Conservation (phyloP, 2,113 vertebrate genomes). For the Gymnorhina tibicen region DNA sequence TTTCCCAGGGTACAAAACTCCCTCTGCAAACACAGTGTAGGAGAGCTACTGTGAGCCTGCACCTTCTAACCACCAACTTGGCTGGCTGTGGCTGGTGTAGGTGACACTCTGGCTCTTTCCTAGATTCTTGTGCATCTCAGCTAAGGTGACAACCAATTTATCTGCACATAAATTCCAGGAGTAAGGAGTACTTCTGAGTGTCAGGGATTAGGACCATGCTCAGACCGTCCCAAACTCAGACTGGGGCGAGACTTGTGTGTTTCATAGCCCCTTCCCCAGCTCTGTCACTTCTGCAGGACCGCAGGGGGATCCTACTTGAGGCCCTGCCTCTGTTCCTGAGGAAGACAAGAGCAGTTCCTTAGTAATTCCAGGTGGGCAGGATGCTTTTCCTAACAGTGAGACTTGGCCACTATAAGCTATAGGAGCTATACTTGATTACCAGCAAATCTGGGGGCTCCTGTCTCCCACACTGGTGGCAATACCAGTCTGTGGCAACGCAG, state of each 20-base stretch:
- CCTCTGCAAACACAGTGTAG: background rate
- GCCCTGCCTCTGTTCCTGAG: background rate
- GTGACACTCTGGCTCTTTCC: background rate
- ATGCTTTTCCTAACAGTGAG: background rate
- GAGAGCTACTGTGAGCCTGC: background rate
- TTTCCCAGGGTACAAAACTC: background rate
- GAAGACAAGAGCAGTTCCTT: background rate
- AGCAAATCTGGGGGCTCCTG: background rate
- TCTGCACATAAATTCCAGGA: background rate
- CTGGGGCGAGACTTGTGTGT: background rate
- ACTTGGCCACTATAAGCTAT: background rate
- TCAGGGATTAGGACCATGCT: background rate
- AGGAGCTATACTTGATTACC: background rate
- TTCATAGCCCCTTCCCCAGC: background rate
- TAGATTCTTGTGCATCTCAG: background rate
- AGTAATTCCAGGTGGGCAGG: background rate
- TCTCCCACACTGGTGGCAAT: background rate
- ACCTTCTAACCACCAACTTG: background rate
- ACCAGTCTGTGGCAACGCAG: background rate
- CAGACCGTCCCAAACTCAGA: background rate
- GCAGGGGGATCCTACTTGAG: background rate
- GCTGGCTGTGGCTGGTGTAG: background rate
- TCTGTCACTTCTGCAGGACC: background rate
- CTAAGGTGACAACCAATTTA: background rate
- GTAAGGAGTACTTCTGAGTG: background rate